phyloP scores from a whole-genome alignment of 2,113 vertebrate species.

The Heliornis fulica region DNA sequence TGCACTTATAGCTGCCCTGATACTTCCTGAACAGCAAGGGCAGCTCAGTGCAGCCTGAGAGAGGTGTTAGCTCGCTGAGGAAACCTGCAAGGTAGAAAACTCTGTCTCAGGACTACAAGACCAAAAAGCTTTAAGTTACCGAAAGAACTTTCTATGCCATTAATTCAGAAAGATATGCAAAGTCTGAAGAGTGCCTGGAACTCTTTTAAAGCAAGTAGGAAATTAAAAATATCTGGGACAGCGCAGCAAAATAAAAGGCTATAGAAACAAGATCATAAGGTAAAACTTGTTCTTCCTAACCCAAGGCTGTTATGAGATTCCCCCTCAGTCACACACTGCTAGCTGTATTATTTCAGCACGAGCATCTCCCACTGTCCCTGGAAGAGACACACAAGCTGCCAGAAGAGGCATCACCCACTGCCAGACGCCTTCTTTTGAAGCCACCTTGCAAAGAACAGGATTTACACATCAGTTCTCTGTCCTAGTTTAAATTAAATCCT shows the following conservation, averaged over 20 bases:
- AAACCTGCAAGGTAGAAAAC: neutral
- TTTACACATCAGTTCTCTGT: neutral
- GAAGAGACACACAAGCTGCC: neutral
- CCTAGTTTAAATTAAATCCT: neutral
- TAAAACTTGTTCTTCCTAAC: neutral
- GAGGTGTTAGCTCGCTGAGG: neutral
- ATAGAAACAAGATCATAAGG: neutral
- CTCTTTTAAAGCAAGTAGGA: neutral
- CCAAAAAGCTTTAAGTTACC: neutral
- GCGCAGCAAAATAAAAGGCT: neutral
- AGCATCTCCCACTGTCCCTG: neutral
- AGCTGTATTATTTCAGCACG: neutral
- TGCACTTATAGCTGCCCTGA: neutral
- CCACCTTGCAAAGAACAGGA: neutral
- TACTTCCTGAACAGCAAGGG: neutral
- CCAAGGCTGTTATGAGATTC: neutral
- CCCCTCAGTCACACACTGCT: neutral
- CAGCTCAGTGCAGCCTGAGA: neutral
- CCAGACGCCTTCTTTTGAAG: neutral
- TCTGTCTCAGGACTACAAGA: neutral
- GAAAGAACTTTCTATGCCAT: neutral
- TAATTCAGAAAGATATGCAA: neutral
- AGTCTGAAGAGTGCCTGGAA: neutral
- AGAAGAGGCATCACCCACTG: neutral
- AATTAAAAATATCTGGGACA: slow-evolving; percentile 10